phyloP scores from a whole-genome alignment of 2,888 invertebrate species.

The Sphaerophoria taeniata region DNA sequence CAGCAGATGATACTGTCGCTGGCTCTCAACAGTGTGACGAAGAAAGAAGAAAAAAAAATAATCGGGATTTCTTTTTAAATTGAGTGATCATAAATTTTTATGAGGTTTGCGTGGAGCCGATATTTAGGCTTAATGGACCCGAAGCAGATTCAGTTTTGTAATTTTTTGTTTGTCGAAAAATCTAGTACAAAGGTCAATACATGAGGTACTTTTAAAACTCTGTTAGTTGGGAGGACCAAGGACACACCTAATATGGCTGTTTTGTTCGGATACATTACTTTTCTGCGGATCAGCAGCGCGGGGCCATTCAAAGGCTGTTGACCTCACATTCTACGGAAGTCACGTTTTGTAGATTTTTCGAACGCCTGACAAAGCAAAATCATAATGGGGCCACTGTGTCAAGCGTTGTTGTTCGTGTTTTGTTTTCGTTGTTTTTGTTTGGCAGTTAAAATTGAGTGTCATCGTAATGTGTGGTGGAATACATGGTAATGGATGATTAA shows the following conservation, averaged over 20 bases:
- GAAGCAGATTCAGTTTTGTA: slow-evolving; percentile 63
- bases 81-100: slow-evolving; percentile 74
- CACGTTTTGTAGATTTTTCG: slow-evolving; percentile 46
- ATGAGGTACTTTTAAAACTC: neutral
- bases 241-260: slow-evolving; percentile 2
- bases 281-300: slow-evolving; percentile 52
- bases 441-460: slow-evolving; percentile 40
- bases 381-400: neutral
- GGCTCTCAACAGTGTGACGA: neutral
- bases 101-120: slow-evolving; percentile 73
- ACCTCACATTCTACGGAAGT: slow-evolving; percentile 59
- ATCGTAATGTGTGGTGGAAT: slow-evolving; percentile 39
- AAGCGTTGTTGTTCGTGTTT: slow-evolving; percentile 14
- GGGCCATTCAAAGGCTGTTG: slow-evolving; percentile 50
- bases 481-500: slow-evolving; percentile 53
- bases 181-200: neutral
- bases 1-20: slow-evolving; percentile 24
- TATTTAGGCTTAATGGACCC: slow-evolving; percentile 73
- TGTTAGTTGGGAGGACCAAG: neutral
- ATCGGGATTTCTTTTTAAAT: slow-evolving; percentile 67
- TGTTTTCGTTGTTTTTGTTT: neutral
- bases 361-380: slow-evolving; percentile 40
- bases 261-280: slow-evolving; percentile 52
- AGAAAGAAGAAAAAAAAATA: slow-evolving; percentile 26
- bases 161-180: neutral